Base-by-base conservation (phyloP, 1,140 invertebrate species). In the Philopotamus ludificatus region DNA sequence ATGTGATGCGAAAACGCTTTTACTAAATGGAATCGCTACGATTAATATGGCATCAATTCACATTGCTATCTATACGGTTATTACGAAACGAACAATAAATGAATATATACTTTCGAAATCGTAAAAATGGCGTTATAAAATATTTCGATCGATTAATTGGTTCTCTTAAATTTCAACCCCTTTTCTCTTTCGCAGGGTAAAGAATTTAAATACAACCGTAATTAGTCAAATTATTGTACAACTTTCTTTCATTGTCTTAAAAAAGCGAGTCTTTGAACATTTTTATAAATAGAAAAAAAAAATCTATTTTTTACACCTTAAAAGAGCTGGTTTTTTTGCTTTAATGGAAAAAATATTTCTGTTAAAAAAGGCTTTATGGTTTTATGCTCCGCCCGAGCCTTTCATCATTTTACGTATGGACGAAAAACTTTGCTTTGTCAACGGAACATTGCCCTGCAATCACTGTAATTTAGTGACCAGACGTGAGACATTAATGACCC, bases 401-500 rank as follows among this genome's bases (percentile, higher is more conserved):
- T 54, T 54, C 51, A 54, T 54, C 51, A 54, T 57, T 39, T 18
- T n/a, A n/a, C 7, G 25, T 26, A 42, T 57, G 53, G 53, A 57
- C 28, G 53, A 34, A 42, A 60, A 60, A 60, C 41, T 60, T 47
- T 34, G 57, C 57, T 60, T 60, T 60, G 57, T 60, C 57, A 60
- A 47, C 53, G 18, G 53, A 16, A 57, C 53, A 57, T 57, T 42
- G 53, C 34, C 57, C 42, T 26, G 57, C 44, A 28, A 47, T 60
- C 57, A 57, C 53, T 9, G 57, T 60, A 60, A 60, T 60, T 60
- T 60, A 60, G 41, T 60, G 57, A 60, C 57, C 57, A 60, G 41
- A 60, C 57, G 57, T 60, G 57, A 44, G 22, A 34, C 42, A 44
- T 60, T 60, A 60, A 60, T 47, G 57, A 42, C 51, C 51, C 4